Percentiles rank a stretch among this genome's conserved stretches.
These are phyloP conservation scores for Ichneumon xanthorius DNA, from an alignment of 2,888 invertebrate genomes.

Conservation along the genomic window DNA sequence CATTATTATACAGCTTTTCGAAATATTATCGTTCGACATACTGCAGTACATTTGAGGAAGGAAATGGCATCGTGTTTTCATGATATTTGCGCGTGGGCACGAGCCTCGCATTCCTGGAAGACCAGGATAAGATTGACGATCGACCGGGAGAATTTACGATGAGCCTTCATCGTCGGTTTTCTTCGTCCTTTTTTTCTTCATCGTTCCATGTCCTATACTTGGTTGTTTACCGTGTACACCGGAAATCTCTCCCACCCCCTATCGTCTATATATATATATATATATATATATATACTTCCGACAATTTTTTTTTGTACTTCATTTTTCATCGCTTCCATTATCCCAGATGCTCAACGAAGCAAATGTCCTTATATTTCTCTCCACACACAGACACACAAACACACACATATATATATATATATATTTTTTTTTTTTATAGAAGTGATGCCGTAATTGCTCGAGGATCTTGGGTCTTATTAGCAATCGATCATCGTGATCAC, in stretches of 20 bases:
- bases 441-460: conserved; percentile 49
- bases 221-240: neutral
- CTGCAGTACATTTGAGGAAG: neutral
- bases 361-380: conserved; percentile 8
- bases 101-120: conserved; percentile 21
- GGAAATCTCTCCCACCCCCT: conserved; percentile 1
- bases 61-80: neutral
- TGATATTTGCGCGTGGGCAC: neutral
- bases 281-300: neutral
- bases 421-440: neutral
- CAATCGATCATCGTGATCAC: conserved; percentile 59
- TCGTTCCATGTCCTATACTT: neutral
- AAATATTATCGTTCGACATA: neutral
- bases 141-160: conserved; percentile 32
- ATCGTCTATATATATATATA: neutral
- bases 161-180: conserved; percentile 9
- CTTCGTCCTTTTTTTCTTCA: neutral
- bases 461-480: conserved; percentile 52
- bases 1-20: neutral
- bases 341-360: conserved; percentile 10
- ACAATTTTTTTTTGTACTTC: conserved; percentile 10
- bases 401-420: neutral
- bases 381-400: neutral
- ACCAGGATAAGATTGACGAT: conserved; percentile 41
- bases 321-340: conserved; percentile 45